Conservation (phyloP, 2,113 vertebrate species). For the Oncorhynchus kisutch region DNA sequence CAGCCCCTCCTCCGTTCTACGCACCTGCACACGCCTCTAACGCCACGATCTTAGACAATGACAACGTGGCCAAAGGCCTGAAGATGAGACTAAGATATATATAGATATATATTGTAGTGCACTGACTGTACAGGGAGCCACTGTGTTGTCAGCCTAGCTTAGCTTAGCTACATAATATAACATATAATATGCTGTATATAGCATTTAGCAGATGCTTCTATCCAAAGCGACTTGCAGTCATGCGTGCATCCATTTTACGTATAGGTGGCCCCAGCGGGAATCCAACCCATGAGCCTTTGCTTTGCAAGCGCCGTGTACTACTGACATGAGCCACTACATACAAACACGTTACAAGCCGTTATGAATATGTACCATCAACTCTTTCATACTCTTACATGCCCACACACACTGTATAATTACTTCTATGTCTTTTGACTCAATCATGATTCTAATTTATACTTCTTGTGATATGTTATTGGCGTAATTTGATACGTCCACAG, state of each 20-base stretch:
- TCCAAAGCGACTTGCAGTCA: no score
- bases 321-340: not conserved
- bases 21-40: conserved; percentile 40
- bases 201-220: no score
- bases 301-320: no score
- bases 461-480: not conserved
- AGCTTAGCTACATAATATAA: no score
- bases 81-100: conserved; percentile 22
- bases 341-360: not conserved
- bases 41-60: conserved; percentile 15
- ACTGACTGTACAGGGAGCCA: no score
- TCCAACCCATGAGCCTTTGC: no score
- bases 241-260: no score
- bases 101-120: no score
- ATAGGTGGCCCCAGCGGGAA: no score
- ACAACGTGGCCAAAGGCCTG: conserved; percentile 17
- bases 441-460: not conserved
- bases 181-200: no score
- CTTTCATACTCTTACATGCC: not conserved
- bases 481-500: not conserved
- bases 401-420: not conserved
- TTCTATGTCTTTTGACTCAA: not conserved
- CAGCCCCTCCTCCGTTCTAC: conserved; percentile 79
- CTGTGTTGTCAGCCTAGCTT: no score
- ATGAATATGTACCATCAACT: not conserved